These are phyloP conservation scores for Sylvilagus floridanus DNA, from an alignment of 2,797 vertebrate species.

Conservation along the genomic window DNA sequence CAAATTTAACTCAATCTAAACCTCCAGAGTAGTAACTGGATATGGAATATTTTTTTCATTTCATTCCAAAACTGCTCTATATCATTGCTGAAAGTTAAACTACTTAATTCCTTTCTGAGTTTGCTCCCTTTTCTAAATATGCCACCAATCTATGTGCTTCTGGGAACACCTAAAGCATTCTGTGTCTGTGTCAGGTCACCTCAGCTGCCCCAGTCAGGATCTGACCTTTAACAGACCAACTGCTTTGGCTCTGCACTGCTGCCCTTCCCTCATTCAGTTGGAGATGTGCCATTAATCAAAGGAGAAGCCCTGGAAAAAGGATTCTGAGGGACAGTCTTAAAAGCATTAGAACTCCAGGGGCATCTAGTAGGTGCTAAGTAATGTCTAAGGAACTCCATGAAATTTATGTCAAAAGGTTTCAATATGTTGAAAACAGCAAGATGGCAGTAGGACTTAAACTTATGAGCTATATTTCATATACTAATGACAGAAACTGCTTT, in stretches of 20 bases:
- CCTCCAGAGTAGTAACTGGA: constrained; percentile 12
- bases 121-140: constrained; percentile 56
- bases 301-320: background rate
- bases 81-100: constrained; percentile 6
- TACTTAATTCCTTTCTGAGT: constrained; percentile 56
- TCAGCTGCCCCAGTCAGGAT: constrained; percentile 4
- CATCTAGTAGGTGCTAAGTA: constrained; percentile 16
- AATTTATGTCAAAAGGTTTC: constrained; percentile 43
- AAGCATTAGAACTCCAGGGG: constrained; percentile 17
- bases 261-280: background rate
- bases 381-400: constrained; percentile 27
- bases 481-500: constrained; percentile 57
- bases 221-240: constrained; percentile 33
- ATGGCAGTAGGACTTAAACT: constrained; percentile 37
- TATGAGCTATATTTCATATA: constrained; percentile 54
- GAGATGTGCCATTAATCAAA: constrained; percentile 50
- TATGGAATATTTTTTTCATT: background rate
- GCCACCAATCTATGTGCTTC: background rate
- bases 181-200: background rate
- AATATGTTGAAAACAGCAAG: constrained; percentile 35
- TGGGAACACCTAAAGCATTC: background rate
- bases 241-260: background rate
- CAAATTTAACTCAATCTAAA: constrained; percentile 46
- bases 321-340: constrained; percentile 15
- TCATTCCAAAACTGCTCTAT: background rate